Evolutionary conservation across 2,797 vertebrate genomes (phyloP).

Genomic region (Dromococcyx pavoninus): DNA sequence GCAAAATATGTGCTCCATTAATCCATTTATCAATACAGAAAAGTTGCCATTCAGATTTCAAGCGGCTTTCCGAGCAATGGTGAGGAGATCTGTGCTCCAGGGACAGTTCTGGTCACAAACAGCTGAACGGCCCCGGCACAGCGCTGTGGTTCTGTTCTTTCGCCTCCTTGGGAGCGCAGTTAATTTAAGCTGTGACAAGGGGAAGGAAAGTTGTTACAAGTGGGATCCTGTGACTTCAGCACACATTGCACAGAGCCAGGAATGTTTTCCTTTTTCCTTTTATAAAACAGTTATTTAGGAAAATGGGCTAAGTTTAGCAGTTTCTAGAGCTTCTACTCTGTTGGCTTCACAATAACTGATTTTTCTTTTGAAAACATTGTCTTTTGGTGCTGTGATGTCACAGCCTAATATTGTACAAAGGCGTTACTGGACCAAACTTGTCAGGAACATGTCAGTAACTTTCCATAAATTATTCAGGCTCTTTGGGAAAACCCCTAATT

Average conservation of each 20-base stretch:
- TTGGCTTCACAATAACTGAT: conserved; percentile 1
- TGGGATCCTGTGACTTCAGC: conserved; percentile 51
- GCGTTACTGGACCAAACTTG: conserved; percentile 63
- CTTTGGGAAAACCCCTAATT: conserved; percentile 71
- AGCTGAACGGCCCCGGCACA: not conserved
- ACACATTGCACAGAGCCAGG: conserved; percentile 52
- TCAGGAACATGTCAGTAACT: conserved; percentile 68
- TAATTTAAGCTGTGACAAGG: conserved; percentile 45
- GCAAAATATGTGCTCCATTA: not conserved
- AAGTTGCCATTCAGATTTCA: not conserved
- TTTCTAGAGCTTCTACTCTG: conserved; percentile 28
- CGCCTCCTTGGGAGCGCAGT: not conserved
- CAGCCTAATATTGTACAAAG: conserved; percentile 34
- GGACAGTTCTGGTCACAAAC: not conserved
- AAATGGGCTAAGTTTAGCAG: conserved; percentile 3
- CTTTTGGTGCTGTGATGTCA: conserved; percentile 53
- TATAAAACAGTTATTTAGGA: not conserved
- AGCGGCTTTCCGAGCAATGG: not conserved
- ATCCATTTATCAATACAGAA: not conserved
- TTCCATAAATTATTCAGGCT: conserved; percentile 69
- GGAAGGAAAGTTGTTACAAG: conserved; percentile 56
- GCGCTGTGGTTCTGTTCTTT: not conserved
- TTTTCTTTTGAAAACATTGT: conserved; percentile 35
- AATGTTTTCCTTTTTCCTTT: conserved; percentile 63
- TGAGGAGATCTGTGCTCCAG: not conserved